phyloP scores from a whole-genome alignment of 2,113 vertebrate genomes.

The Dendropsophus ebraccatus region DNA sequence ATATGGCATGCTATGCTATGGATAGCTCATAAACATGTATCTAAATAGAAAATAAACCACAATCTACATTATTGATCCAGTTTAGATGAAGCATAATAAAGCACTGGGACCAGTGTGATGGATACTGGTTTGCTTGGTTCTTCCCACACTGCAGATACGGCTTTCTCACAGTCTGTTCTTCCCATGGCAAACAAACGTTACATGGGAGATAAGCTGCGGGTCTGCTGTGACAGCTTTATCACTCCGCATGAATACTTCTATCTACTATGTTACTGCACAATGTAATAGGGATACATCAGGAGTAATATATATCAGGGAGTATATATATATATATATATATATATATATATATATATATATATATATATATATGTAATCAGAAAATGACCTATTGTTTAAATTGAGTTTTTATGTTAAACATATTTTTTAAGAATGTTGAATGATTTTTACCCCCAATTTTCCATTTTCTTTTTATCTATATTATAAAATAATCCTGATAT shows the following conservation, averaged over 20 bases:
- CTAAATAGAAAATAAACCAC: not conserved
- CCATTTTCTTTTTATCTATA: too few relatives aligned
- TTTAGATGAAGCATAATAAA: not conserved
- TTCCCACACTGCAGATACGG: not conserved
- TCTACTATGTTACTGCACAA: not conserved
- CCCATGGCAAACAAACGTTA: constrained; percentile 4
- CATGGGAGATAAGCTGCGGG: constrained; percentile 15
- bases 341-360: too few relatives aligned
- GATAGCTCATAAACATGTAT: not conserved
- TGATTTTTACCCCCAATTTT: too few relatives aligned
- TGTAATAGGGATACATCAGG: too few relatives aligned
- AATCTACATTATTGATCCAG: not conserved
- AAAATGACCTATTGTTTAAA: too few relatives aligned
- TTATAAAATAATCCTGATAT: too few relatives aligned
- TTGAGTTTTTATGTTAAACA: too few relatives aligned
- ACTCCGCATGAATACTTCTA: not conserved
- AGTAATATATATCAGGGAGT: too few relatives aligned
- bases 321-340: too few relatives aligned
- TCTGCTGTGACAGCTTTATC: not conserved
- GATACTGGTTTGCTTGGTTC: not conserved
- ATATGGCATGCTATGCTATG: not conserved
- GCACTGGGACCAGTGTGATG: not conserved
- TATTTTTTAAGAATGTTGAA: too few relatives aligned
- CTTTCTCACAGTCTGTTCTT: not conserved
- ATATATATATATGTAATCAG: too few relatives aligned